Evolutionary conservation across 1,140 invertebrate species (phyloP).

Genomic region (Drosophila repletoides): DNA sequence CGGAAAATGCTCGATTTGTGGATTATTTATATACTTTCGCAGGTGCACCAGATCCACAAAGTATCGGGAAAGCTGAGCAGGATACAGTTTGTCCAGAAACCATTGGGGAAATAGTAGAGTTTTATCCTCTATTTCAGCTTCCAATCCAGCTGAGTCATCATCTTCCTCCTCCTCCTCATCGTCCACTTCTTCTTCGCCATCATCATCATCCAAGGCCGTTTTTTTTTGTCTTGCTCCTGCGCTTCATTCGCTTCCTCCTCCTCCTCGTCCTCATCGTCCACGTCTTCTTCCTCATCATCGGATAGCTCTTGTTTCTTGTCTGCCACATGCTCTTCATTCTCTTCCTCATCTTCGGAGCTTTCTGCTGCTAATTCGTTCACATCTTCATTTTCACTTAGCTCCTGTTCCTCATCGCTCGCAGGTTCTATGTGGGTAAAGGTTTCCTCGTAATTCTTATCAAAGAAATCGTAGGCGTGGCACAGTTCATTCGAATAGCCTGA

Average conservation of each 20-base stretch:
- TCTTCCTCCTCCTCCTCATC: slow-evolving; percentile 41
- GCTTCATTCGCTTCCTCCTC: slow-evolving; percentile 12
- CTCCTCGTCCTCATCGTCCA: background rate
- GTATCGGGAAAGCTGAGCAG: slow-evolving; percentile 84
- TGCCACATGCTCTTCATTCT: too few relatives aligned
- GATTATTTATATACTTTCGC: slow-evolving; percentile 86
- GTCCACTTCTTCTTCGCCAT: slow-evolving; percentile 13
- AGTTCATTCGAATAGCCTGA: slow-evolving; percentile 85
- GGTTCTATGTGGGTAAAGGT: slow-evolving; percentile 44
- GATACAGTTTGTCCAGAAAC: slow-evolving; percentile 86
- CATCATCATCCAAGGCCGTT: slow-evolving; percentile 27
- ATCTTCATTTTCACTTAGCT: slow-evolving; percentile 25
- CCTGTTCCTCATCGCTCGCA: slow-evolving; percentile 33
- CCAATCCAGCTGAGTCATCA: slow-evolving; percentile 25
- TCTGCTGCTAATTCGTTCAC: background rate
- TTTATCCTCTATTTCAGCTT: slow-evolving; percentile 56
- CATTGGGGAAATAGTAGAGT: slow-evolving; percentile 84
- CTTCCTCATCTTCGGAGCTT: slow-evolving; percentile 20
- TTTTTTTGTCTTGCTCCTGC: background rate
- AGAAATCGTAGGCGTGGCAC: slow-evolving; percentile 84
- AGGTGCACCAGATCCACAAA: slow-evolving; percentile 87
- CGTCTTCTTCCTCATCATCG: background rate
- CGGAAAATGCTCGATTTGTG: slow-evolving; percentile 89
- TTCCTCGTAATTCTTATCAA: slow-evolving; percentile 82
- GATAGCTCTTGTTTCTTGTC: background rate